Evolutionary conservation across 2,113 vertebrate genomes (phyloP), one percentile per base, ranked within the genome.

Genomic region (Toxotes jaculatrix): DNA sequence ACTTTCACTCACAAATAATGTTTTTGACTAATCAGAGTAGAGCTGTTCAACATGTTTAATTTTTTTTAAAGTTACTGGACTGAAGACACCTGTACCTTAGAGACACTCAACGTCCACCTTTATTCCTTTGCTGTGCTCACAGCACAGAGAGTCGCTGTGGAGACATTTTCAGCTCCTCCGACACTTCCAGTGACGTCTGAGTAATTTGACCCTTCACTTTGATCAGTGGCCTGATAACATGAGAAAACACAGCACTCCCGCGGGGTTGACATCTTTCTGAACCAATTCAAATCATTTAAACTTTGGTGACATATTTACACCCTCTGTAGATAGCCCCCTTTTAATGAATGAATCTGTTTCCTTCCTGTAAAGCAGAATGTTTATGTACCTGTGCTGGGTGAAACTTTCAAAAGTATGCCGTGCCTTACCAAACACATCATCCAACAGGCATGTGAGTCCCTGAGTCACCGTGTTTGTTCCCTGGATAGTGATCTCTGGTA

Each of bases 391-490:
- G 13, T 40, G 17, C 7, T 5, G 8, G 31, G 4, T 34, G 42
- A 70, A 85, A 72, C 67, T n/a, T 36, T 13, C 2, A 4, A 61
- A 56, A 40, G 16, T 14, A 67, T 32, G n/a, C 43, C 38, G 21
- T 32, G n/a, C 36, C 36, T 47, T 51, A 64, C n/a, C 23, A 27
- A 66, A 74, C 72, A 70, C 10, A 23, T 32, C 36, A 57, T 2
- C 21, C 38, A 23, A 17, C 61, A 65, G 14, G 8, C 31, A 27
- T 55, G 0, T 11, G 16, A 13, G 23, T 56, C 34, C 14, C 36
- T 83, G 80, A 87, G 68, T 86, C 83, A 81, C 42, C 64, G 1
- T 16, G 43, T 66, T 70, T 45, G 70, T 59, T 77, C 3, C n/a
- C 32, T 19, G n/a, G 5, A 51, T n/a, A 21, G 53, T 34, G 11